Evolutionary conservation across 2,797 vertebrate genomes (phyloP).

Genomic region (Synaphobranchus kaupii): DNA sequence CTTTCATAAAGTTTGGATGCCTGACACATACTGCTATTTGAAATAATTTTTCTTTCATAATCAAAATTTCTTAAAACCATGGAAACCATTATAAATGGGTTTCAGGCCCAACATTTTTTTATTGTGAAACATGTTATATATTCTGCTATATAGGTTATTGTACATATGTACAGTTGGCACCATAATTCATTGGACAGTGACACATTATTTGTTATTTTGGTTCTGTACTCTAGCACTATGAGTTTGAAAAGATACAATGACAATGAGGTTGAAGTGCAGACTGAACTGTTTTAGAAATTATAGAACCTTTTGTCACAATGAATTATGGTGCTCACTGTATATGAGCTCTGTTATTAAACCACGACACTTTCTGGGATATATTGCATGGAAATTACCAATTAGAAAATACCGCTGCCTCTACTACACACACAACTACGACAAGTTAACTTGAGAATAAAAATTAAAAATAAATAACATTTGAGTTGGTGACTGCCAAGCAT

Average conservation of each 20-base stretch:
- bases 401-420: background rate
- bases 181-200: too few species aligned
- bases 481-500: background rate
- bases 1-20: background rate
- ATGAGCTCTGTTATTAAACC: background rate
- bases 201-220: too few species aligned
- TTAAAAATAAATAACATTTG: background rate
- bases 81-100: background rate
- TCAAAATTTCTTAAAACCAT: background rate
- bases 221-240: too few species aligned
- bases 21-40: background rate
- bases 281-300: too few species aligned
- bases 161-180: too few species aligned
- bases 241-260: too few species aligned
- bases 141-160: background rate
- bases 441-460: background rate
- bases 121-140: background rate
- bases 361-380: background rate
- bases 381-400: background rate
- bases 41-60: background rate
- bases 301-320: too few species aligned
- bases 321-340: too few species aligned
- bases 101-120: background rate
- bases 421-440: background rate
- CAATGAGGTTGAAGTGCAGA: too few species aligned